These are phyloP conservation scores for Polyommatus iphigenia DNA, from an alignment of 2,888 invertebrate species.

Conservation along the genomic window DNA sequence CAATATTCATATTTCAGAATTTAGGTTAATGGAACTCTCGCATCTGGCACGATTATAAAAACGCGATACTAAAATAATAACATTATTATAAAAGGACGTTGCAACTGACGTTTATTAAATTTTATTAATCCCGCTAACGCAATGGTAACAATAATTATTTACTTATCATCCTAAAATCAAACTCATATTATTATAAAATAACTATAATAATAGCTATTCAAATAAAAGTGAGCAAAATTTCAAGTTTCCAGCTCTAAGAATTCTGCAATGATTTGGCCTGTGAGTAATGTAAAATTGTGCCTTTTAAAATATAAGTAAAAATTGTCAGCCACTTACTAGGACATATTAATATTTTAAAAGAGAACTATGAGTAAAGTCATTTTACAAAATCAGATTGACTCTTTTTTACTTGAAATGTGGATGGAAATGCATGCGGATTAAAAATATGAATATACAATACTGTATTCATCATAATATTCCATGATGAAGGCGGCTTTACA, in stretches of 20 bases:
- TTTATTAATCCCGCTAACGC: background rate
- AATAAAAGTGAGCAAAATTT: too few relatives aligned
- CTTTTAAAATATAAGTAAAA: too few relatives aligned
- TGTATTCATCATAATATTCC: background rate
- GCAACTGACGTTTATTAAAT: background rate
- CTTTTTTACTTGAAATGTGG: background rate
- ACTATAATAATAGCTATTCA: too few relatives aligned
- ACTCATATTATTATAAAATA: too few relatives aligned
- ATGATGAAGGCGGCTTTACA: background rate
- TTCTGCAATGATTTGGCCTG: too few relatives aligned
- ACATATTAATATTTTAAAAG: too few relatives aligned
- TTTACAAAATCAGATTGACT: background rate
- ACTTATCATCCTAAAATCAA: background rate
- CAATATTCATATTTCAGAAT: background rate
- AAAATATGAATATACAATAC: background rate
- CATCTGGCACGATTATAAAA: conserved; percentile 3
- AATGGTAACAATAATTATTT: background rate
- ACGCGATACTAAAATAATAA: background rate
- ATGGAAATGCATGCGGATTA: background rate
- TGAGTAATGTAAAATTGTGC: too few relatives aligned
- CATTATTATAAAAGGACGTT: conserved; percentile 3
- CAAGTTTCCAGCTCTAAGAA: too few relatives aligned
- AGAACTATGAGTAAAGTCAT: too few relatives aligned
- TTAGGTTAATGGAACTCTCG: conserved; percentile 14
- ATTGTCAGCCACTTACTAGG: too few relatives aligned